Conservation (phyloP, 2,113 vertebrate species). For the Chlorodrepanis virens region DNA sequence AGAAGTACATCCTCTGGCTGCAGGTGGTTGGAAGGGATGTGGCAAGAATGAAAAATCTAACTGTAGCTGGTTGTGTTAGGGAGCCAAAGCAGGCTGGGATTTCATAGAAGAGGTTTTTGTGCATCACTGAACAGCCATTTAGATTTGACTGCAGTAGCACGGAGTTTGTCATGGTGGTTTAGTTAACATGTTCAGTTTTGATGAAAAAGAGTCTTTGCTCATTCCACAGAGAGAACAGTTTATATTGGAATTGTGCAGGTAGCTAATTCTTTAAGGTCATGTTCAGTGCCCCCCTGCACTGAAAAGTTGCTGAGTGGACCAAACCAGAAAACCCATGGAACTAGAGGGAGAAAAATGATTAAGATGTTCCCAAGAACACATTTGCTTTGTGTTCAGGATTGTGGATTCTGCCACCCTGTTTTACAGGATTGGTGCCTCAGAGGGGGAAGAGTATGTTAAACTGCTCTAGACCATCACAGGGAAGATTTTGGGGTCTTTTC, state of each 20-base stretch:
- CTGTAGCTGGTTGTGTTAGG: neutral
- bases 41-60: neutral
- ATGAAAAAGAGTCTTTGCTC: conserved; percentile 45
- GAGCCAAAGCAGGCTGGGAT: neutral
- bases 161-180: conserved; percentile 55
- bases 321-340: neutral
- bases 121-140: conserved; percentile 45
- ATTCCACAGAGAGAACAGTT: neutral
- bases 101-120: conserved; percentile 23
- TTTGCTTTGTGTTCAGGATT: neutral
- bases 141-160: conserved; percentile 16
- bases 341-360: neutral
- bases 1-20: neutral
- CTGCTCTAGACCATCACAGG: neutral
- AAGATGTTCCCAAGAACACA: neutral
- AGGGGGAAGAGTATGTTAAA: neutral
- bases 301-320: neutral
- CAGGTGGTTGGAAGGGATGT: neutral
- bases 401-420: neutral
- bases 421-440: neutral
- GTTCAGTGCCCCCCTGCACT: neutral
- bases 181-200: conserved; percentile 42
- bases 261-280: conserved; percentile 31
- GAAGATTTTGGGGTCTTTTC: neutral
- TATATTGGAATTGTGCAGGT: neutral